Conservation (phyloP, 1,140 invertebrate species). For the Zaprionus ghesquierei region DNA sequence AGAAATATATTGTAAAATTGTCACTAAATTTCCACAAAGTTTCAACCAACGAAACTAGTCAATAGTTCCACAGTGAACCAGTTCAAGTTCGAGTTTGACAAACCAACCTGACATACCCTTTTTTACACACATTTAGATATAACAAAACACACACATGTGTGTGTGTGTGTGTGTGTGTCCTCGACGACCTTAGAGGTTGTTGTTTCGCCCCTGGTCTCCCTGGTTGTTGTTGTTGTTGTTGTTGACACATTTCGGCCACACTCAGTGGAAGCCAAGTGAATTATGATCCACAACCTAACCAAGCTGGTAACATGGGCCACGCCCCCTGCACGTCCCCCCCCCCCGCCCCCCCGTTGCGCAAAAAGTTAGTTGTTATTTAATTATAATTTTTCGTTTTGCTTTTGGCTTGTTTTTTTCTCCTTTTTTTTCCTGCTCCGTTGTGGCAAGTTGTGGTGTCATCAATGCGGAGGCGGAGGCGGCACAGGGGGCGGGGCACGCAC, state of each 20-base stretch:
- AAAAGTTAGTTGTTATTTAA: conserved; percentile 57
- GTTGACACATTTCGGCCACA: conserved; percentile 40
- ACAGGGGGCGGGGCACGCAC: background rate
- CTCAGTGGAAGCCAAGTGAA: conserved; percentile 57
- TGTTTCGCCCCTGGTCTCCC: conserved; percentile 28
- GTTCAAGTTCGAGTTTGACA: no score
- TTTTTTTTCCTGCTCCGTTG: background rate
- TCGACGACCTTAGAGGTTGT: conserved; percentile 50
- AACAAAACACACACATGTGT: conserved; percentile 2
- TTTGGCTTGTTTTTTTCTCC: background rate
- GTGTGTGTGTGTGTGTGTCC: background rate
- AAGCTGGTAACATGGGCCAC: conserved; percentile 12
- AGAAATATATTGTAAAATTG: no score
- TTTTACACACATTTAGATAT: conserved; percentile 15
- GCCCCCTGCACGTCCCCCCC: background rate
- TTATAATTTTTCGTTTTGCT: conserved; percentile 58
- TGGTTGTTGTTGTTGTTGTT: conserved; percentile 18
- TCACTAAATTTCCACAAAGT: no score
- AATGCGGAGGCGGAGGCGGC: background rate
- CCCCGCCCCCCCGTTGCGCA: background rate
- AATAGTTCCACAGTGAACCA: no score
- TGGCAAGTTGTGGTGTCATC: conserved; percentile 7
- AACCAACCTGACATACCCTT: background rate
- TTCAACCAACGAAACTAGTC: no score
- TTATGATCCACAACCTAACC: conserved; percentile 48